Conservation (phyloP, 2,888 invertebrate species). For the Caenorhabditis sinica region DNA sequence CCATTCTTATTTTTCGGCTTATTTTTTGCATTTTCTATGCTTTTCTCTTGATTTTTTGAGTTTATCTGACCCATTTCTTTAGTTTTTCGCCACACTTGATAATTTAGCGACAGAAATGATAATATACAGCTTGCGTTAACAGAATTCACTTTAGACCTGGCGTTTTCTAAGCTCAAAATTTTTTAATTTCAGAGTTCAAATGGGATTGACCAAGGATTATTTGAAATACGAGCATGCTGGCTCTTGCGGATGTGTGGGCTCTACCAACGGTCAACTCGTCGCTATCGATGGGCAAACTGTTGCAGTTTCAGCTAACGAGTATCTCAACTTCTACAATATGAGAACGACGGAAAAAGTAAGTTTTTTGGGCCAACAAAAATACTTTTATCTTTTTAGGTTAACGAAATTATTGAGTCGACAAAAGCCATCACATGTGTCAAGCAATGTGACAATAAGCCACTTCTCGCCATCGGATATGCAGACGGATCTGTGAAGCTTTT, state of each 20-base stretch:
- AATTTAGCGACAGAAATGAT: too few relatives aligned
- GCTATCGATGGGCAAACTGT: conserved; percentile 90
- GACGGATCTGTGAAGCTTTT: conserved; percentile 88
- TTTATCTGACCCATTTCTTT: not conserved
- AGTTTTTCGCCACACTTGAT: too few relatives aligned
- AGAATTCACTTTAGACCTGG: not conserved
- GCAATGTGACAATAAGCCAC: conserved; percentile 89
- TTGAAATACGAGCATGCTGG: conserved; percentile 91
- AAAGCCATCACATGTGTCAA: conserved; percentile 90
- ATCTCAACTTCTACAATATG: conserved; percentile 95
- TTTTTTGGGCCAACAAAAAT: not conserved
- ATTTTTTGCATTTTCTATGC: conserved; percentile 19
- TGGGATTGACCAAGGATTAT: conserved; percentile 90
- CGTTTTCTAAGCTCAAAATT: not conserved
- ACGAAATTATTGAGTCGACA: conserved; percentile 84
- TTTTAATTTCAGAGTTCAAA: conserved; percentile 28
- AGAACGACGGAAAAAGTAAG: conserved; percentile 90
- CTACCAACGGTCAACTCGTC: conserved; percentile 88
- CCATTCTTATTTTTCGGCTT: not conserved
- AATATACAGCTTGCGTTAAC: too few relatives aligned
- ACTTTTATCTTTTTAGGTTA: conserved; percentile 68
- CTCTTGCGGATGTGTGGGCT: conserved; percentile 92
- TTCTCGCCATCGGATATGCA: conserved; percentile 93
- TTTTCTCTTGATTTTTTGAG: not conserved
- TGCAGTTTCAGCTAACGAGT: conserved; percentile 95